Base-by-base conservation (phyloP, 2,113 vertebrate species). In the Ammodytes dubius region DNA sequence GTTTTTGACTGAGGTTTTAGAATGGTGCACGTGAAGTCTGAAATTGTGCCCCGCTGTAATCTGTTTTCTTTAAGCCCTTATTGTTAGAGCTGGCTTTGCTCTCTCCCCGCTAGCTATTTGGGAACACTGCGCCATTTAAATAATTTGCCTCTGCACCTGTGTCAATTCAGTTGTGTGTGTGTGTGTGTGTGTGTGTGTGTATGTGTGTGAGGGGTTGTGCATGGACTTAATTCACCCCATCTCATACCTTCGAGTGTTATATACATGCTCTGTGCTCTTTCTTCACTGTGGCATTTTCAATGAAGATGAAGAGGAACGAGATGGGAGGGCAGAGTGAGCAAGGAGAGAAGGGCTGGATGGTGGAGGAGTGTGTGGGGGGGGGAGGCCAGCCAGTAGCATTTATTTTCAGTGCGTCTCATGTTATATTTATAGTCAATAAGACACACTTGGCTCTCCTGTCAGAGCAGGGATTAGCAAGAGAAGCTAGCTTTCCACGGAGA, bases 371-470 rank as follows among this genome's bases (percentile, higher is more conserved):
- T 15, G 72, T 64, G 12, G 83, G 68, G 56, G 4, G 72, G 58
- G 53, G 46, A 70, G 77, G 52, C 27, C 71, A 70, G 71, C 69
- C 59, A 56, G 84, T 68, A 81, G 89, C 84, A 88, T 93, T 93
- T 94, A 94, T 94, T 95, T 95, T 94, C 90, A 93, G 94, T 87
- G 84, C 70, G 73, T 91, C 92, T 95, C 93, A 93, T 95, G 94
- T 94, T 94, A 94, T 95, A 95, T 96, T 96, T 95, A 95, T 95
- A 95, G 94, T 94, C 93, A 93, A 93, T 94, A 94, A 95, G 93
- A 94, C 92, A 92, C 94, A 93, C 90, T 95, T 92, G 92, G 90
- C 91, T 93, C 88, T 92, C 75, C 90, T 92, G 93, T 94, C 92
- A 92, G 93, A 77, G 89, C 74, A 77, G 90, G 90, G 94, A 95